Evolutionary conservation across 2,888 invertebrate genomes (phyloP), one percentile per base, ranked within the genome.

Genomic region (Torymus tubicola): DNA sequence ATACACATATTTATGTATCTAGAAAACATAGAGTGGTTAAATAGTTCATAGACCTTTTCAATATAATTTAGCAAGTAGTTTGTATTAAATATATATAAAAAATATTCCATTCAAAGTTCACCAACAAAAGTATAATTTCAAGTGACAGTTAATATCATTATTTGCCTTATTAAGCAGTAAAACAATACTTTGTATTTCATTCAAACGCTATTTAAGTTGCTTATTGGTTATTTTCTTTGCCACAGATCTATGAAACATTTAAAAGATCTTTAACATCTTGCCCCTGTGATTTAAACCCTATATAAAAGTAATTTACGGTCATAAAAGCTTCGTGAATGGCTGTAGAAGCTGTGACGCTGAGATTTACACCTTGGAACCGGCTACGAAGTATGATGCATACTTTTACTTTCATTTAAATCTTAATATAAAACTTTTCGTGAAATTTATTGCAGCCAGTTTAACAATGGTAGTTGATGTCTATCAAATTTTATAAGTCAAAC

Each of bases 241-340:
- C 58, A 70, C 31, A 69, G 58, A 74, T 74, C 57, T 50, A 58
- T 74, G 42, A 13, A 65, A 72, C 24, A 14, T 65, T 57, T 65
- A 74, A 58, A 24, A 55, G 52, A 58, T 67, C n/a, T 57, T 31
- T 55, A 31, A 73, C 42, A 42, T 74, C 58, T 64, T 16, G 53
- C 52, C n/a, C 21, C 12, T n/a, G 21, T 74, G 58, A 74, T 74
- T 74, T 67, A 74, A 74, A 67, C 5, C 67, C 55, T 14, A 42
- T 67, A 74, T 67, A 67, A 74, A 67, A 42, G 52, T 74, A 67
- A 74, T 74, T 74, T 74, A 74, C 67, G 52, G 74, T 52, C 74
- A 60, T 74, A 74, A 67, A 74, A 60, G 55, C 74, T 52, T 18
- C 24, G 21, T 50, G 52, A 67, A 74, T 60, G 74, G 57, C 67